A percentile compares a stretch with the other conserved stretches of the same genome.
These are phyloP conservation scores for Apamea sordens DNA, from an alignment of 2,888 invertebrate species.

Conservation along the genomic window DNA sequence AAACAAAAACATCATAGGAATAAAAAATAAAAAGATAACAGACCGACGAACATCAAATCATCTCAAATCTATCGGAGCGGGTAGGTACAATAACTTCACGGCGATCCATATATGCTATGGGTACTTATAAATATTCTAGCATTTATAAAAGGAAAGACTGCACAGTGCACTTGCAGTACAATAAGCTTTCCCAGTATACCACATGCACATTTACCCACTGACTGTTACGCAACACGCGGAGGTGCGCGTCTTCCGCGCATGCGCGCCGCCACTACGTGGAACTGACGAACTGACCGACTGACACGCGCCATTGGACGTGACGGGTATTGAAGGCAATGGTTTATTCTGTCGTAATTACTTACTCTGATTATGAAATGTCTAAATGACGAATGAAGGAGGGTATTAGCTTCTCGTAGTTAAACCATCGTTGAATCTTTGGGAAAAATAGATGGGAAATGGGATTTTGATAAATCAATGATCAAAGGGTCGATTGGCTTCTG, in stretches of 20 bases:
- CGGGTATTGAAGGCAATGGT: neutral
- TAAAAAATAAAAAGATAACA: neutral
- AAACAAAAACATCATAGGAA: slow-evolving; percentile 1
- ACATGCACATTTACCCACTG: slow-evolving; percentile 49
- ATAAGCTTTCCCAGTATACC: slow-evolving; percentile 8
- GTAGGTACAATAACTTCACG: neutral
- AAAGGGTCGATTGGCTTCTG: too few relatives aligned
- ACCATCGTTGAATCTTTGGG: neutral
- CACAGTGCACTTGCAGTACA: neutral
- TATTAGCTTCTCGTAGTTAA: neutral
- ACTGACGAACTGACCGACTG: slow-evolving; percentile 36
- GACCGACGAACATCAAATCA: neutral
- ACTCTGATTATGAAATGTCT: neutral
- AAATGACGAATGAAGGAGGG: neutral
- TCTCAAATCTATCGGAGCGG: neutral
- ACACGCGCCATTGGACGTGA: slow-evolving; percentile 23
- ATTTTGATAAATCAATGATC: neutral
- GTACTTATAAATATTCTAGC: neutral
- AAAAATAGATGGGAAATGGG: neutral
- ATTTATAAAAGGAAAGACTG: neutral
- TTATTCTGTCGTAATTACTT: neutral
- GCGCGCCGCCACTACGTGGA: slow-evolving; percentile 7
- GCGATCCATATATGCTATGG: neutral
- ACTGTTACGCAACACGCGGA: slow-evolving; percentile 57
- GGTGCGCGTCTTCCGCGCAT: slow-evolving; percentile 55